Evolutionary conservation across 2,113 vertebrate genomes (phyloP).

Genomic region (Myrmecobius fasciatus): DNA sequence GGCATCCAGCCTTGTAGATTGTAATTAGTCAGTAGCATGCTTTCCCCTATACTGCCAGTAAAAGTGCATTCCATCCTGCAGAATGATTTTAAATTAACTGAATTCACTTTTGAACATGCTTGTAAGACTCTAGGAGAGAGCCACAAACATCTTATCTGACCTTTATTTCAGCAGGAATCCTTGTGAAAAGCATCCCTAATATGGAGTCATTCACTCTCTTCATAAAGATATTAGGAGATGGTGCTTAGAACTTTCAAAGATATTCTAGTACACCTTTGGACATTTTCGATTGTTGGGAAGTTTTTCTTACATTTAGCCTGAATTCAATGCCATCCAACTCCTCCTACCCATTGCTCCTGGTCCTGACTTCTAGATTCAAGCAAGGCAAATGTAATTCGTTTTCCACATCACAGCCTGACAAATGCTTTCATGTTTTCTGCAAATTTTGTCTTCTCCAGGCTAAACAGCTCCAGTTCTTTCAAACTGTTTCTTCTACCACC

Average conservation of each 20-base stretch:
- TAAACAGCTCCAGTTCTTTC: not conserved
- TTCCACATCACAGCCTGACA: not conserved
- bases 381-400: not conserved
- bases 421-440: conserved; percentile 3
- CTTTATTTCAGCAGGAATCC: not conserved
- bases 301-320: not conserved
- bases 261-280: not conserved
- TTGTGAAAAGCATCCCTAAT: not conserved
- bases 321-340: not conserved
- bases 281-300: not conserved
- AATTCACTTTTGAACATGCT: not conserved
- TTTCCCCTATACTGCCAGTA: not conserved
- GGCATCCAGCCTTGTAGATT: not conserved
- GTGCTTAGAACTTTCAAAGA: not conserved
- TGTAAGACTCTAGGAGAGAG: not conserved
- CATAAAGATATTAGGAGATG: too few relatives aligned
- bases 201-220: too few relatives aligned
- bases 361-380: not conserved
- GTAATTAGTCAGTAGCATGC: not conserved
- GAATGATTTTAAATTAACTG: not conserved
- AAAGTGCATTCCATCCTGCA: not conserved
- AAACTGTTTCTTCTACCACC: not conserved
- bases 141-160: not conserved
- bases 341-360: not conserved
- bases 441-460: not conserved